phyloP scores from a whole-genome alignment of 2,888 invertebrate genomes.

The Calameuta pallipes region DNA sequence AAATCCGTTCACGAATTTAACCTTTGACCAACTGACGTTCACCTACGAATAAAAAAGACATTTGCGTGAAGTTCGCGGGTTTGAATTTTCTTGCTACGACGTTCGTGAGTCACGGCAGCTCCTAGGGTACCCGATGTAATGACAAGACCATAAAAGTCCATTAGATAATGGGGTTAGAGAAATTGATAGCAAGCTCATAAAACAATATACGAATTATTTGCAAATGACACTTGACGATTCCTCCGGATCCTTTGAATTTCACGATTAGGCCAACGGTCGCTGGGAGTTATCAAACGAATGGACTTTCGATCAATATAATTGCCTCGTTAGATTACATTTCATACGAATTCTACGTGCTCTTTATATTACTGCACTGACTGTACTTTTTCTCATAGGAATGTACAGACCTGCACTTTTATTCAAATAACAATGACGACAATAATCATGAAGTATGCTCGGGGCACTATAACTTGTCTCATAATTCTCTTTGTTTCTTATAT shows the following conservation, averaged over 20 bases:
- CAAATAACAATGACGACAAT: not conserved
- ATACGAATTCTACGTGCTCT: not conserved
- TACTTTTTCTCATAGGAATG: not conserved
- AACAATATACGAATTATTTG: not conserved
- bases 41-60: not conserved
- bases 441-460: not conserved
- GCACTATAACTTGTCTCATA: not conserved
- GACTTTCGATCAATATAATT: not conserved
- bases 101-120: not conserved
- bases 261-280: not conserved
- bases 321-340: not conserved
- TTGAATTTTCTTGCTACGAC: not conserved
- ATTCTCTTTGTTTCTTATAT: not conserved
- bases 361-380: not conserved
- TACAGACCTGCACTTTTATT: not conserved
- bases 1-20: not conserved
- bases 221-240: not conserved
- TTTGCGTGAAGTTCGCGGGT: not conserved
- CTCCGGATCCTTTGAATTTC: not conserved
- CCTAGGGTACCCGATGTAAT: not conserved
- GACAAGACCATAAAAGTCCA: not conserved
- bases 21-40: not conserved
- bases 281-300: not conserved
- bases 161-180: not conserved
- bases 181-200: not conserved